phyloP scores from a whole-genome alignment of 2,888 invertebrate species.

The Podabrus alpinus region DNA sequence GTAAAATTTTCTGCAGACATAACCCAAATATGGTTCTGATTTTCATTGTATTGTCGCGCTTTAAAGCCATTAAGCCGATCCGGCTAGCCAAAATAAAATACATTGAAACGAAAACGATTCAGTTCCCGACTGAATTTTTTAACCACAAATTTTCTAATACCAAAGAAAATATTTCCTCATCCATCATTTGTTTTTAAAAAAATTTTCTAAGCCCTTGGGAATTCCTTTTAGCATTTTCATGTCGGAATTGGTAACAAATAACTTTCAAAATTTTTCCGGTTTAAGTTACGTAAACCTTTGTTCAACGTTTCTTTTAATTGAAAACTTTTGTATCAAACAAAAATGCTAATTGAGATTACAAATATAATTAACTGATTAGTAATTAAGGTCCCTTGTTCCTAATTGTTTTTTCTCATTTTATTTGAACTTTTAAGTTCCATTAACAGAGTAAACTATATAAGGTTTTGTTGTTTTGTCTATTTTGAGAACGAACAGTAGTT shows the following conservation, averaged over 20 bases:
- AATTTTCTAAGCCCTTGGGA: neutral
- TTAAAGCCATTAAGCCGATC: neutral
- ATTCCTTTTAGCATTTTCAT: neutral
- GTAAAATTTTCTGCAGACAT: neutral
- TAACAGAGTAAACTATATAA: neutral
- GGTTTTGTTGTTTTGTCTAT: neutral
- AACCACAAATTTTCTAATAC: neutral
- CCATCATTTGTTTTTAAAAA: neutral
- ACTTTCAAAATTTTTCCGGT: neutral
- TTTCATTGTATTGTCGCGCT: neutral
- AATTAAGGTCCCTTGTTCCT: neutral
- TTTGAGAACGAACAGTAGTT: neutral
- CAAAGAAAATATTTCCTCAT: neutral
- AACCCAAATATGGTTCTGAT: neutral
- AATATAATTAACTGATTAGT: slow-evolving; percentile 1
- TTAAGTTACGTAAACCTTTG: neutral
- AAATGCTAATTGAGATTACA: neutral
- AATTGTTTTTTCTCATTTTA: neutral
- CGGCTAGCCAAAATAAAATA: neutral
- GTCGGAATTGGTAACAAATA: neutral
- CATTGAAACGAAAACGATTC: neutral
- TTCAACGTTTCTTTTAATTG: neutral
- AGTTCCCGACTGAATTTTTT: neutral
- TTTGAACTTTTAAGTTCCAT: neutral
- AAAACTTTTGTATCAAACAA: neutral